Evolutionary conservation across 2,797 vertebrate genomes (phyloP).

Genomic region (Syngnathus rostellatus): DNA sequence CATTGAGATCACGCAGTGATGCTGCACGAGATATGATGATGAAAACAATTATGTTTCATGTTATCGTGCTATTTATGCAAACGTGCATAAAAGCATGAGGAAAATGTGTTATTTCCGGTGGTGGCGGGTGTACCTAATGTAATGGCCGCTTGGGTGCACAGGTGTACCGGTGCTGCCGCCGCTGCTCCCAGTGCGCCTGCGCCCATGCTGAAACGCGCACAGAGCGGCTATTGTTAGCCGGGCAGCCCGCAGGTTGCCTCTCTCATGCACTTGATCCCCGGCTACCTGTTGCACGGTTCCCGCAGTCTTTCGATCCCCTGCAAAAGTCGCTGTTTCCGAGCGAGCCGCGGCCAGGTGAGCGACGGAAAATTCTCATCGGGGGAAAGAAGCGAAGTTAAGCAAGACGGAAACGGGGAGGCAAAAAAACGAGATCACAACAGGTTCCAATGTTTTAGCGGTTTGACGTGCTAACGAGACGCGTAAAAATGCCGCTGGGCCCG

Average conservation of each 20-base stretch:
- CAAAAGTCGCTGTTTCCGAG: constrained; percentile 36
- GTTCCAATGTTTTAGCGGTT: constrained; percentile 7
- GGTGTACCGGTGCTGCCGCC: constrained; percentile 1
- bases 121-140: constrained; percentile 3
- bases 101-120: background rate
- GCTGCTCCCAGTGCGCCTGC: constrained; percentile 61
- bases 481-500: constrained; percentile 81
- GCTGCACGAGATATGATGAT: background rate
- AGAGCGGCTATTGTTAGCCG: constrained; percentile 63
- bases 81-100: background rate
- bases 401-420: constrained; percentile 1
- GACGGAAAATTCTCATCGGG: constrained; percentile 11
- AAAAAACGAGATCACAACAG: background rate
- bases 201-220: constrained; percentile 36
- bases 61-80: background rate
- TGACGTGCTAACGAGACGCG: background rate
- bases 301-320: constrained; percentile 1
- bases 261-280: constrained; percentile 35
- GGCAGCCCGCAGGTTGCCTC: constrained; percentile 35
- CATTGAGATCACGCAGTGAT: too few relatives aligned
- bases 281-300: constrained; percentile 57
- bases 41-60: background rate
- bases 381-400: background rate
- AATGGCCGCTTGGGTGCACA: constrained; percentile 9
- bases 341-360: constrained; percentile 23